Percentiles rank a stretch among this genome's conserved stretches.
Conservation (phyloP, 2,888 invertebrate species). For the Aelia acuminata region DNA sequence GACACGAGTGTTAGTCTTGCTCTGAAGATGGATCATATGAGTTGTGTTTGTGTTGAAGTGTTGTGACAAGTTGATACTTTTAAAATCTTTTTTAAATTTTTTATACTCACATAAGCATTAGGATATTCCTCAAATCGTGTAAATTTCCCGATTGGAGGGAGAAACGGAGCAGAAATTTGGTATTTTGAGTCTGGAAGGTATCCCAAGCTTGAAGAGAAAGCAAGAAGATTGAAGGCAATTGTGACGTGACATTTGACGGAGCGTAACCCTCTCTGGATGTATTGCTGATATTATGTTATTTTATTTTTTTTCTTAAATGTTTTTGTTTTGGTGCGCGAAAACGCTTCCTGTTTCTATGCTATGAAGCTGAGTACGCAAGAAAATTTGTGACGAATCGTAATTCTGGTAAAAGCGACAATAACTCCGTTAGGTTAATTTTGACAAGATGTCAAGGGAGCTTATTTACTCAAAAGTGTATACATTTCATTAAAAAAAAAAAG, state of each 20-base stretch:
- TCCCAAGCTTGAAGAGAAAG: conserved; percentile 23
- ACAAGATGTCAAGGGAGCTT: neutral
- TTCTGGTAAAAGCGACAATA: conserved; percentile 1
- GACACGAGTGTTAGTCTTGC: no score
- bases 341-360: neutral
- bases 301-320: conserved; percentile 6
- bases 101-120: no score
- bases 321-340: neutral
- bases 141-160: no score
- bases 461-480: no score
- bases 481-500: neutral
- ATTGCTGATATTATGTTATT: conserved; percentile 1
- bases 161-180: neutral
- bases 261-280: neutral
- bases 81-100: no score
- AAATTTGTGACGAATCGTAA: conserved; percentile 8
- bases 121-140: no score
- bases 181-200: neutral
- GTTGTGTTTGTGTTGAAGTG: no score
- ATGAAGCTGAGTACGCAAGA: neutral
- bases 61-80: no score
- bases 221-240: neutral
- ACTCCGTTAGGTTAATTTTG: neutral
- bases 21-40: no score
- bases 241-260: conserved; percentile 17